Base-by-base conservation (phyloP, 1,140 invertebrate species). In the Phocides pigmalion region DNA sequence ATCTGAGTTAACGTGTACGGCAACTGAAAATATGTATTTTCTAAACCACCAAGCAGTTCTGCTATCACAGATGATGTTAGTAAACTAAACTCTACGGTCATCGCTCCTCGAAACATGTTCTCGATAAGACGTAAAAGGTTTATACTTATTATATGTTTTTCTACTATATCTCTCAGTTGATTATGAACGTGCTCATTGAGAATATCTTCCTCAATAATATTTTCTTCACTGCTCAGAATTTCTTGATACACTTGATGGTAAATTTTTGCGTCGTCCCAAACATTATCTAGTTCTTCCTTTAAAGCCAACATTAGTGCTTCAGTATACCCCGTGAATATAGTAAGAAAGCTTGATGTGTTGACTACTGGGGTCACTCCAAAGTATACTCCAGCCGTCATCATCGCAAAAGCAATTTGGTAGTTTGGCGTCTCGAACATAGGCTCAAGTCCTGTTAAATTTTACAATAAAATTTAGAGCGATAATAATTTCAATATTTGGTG, bases 1-100 rank as follows among this genome's bases (percentile, higher is more conserved):
- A 84, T 49, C 39, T 77, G 75, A 0, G 74, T 61, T 4, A 85
- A 51, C 1, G 74, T 66, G 50, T 74, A 86, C 0, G 83, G 82
- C 5, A 84, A 4, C 20, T 83, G 44, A 1, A 85, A 12, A 32
- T 72, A 81, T 4, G 80, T 84, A 8, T 76, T 80, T 9, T 81
- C 73, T 28, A 85, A 51, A 4, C 79, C 80, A n/a, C 78, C 82
- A 11, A 87, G 62, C 2, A 87, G 53, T 61, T 80, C 81, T 1
- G 74, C 70, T 39, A 79, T 78, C 11, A 85, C 12, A 4, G 65
- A 70, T 9, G 71, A 17, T 1, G 54, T 66, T 4, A 81, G 32
- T 8, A 75, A 37, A 9, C 59, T 11, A 22, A 75, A 81, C 17
- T 82, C 81, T 1, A 73, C 19, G 6, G 74, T 70, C 17, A 72